Evolutionary conservation across 2,888 invertebrate genomes (phyloP).

Genomic region (Eupsilia transversa): DNA sequence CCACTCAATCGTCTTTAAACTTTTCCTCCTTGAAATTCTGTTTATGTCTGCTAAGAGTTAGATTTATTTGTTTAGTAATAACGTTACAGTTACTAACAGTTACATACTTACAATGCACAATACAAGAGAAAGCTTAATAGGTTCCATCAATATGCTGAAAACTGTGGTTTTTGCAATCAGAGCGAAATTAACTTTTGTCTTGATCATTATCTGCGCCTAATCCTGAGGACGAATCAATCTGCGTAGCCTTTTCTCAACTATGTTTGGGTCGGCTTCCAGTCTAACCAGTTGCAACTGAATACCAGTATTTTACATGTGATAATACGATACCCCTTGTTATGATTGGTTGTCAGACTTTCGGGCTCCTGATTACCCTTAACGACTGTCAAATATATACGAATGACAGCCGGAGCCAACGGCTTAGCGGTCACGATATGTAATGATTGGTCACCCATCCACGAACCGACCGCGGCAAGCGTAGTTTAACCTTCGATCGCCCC

Average conservation of each 20-base stretch:
- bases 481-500: not conserved
- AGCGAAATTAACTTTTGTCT: not conserved
- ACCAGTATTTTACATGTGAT: no score
- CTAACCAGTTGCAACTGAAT: not conserved
- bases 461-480: not conserved
- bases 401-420: not conserved
- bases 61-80: constrained; percentile 16
- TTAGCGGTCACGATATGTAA: not conserved
- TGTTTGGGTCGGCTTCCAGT: not conserved
- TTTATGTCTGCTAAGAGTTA: constrained; percentile 1
- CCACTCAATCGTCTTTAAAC: constrained; percentile 38
- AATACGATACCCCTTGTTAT: no score
- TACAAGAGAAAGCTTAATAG: not conserved
- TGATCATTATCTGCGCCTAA: not conserved
- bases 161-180: not conserved
- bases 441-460: not conserved
- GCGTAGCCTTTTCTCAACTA: not conserved
- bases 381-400: not conserved
- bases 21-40: constrained; percentile 8
- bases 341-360: no score
- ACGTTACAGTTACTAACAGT: not conserved
- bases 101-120: not conserved
- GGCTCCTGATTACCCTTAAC: not conserved
- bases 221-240: not conserved
- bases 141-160: not conserved